phyloP scores from a whole-genome alignment of 2,797 vertebrate genomes.

The Masticophis lateralis region DNA sequence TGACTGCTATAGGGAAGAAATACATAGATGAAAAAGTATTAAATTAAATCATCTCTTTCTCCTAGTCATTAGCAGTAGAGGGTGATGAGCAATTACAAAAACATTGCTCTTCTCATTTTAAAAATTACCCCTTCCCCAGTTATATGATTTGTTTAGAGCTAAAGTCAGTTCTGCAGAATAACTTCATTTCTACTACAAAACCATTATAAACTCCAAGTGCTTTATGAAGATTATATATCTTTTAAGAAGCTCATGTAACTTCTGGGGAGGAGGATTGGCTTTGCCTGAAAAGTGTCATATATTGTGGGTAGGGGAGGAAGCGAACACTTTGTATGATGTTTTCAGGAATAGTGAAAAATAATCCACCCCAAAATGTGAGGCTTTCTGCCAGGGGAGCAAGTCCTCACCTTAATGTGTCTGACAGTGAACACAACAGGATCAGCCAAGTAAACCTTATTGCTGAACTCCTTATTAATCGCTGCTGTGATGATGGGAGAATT shows the following conservation, averaged over 20 bases:
- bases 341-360: not conserved
- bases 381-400: not conserved
- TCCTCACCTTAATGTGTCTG: slow-evolving; percentile 90
- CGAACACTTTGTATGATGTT: slow-evolving; percentile 1
- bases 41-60: slow-evolving; percentile 33
- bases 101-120: slow-evolving; percentile 43
- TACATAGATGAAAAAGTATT: slow-evolving; percentile 53
- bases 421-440: slow-evolving; percentile 96
- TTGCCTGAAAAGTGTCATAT: not conserved
- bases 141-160: slow-evolving; percentile 17
- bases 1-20: slow-evolving; percentile 80
- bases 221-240: not conserved
- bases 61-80: slow-evolving; percentile 1
- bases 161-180: slow-evolving; percentile 53
- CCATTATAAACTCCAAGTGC: slow-evolving; percentile 39
- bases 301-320: slow-evolving; percentile 4
- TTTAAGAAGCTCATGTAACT: not conserved
- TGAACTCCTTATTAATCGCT: slow-evolving; percentile 96
- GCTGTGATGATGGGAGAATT: slow-evolving; percentile 96
- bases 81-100: slow-evolving; percentile 12
- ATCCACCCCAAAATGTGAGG: not conserved
- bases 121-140: not conserved
- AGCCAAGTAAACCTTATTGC: slow-evolving; percentile 94
- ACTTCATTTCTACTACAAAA: slow-evolving; percentile 57
- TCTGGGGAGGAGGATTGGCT: not conserved